Conservation (phyloP, 2,113 vertebrate species). For the Nyctibius bracteatus region DNA sequence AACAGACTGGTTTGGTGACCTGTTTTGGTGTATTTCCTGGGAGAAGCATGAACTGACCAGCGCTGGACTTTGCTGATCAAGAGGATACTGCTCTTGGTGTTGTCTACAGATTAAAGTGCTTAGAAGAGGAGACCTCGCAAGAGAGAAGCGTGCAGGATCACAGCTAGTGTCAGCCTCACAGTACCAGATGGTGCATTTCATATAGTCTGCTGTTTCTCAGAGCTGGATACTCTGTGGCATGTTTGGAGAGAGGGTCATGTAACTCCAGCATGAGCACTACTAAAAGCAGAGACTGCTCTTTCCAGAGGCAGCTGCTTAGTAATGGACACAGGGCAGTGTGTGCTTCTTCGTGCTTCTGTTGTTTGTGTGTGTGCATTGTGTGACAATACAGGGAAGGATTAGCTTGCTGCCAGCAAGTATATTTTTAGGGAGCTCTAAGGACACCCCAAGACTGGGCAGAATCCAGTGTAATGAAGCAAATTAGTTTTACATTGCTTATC, state of each 20-base stretch:
- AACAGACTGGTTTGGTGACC: not conserved
- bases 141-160: not conserved
- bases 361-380: not conserved
- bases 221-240: not conserved
- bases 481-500: not conserved
- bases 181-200: not conserved
- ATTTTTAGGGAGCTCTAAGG: not conserved
- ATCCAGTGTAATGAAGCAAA: not conserved
- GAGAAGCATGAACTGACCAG: not conserved
- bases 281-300: not conserved
- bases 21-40: not conserved
- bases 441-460: not conserved
- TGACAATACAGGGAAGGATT: not conserved
- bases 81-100: not conserved
- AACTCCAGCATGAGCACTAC: not conserved
- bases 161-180: not conserved
- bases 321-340: not conserved
- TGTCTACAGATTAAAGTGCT: not conserved
- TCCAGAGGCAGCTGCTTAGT: not conserved
- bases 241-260: not conserved
- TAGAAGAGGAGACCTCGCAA: not conserved
- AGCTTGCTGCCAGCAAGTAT: not conserved
- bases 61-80: not conserved
- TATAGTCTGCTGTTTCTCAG: not conserved
- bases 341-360: not conserved